A percentile compares a stretch with the other conserved stretches of the same genome.
Conservation (phyloP, 2,113 vertebrate species). For the Pandion haliaetus region DNA sequence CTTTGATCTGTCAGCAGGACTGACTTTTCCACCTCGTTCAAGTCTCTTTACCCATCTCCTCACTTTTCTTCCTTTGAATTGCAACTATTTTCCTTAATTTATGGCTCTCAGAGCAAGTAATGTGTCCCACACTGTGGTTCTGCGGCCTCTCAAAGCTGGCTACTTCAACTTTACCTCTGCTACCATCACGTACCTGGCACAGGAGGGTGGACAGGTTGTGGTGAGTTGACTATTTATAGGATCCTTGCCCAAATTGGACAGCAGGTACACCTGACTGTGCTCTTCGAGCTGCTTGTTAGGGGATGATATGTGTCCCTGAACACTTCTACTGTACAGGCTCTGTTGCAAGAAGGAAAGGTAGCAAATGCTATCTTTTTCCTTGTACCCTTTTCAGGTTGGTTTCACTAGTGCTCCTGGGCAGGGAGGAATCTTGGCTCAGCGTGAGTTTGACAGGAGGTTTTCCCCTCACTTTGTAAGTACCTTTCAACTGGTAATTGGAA, state of each 20-base stretch:
- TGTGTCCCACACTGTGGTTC: constrained; percentile 91
- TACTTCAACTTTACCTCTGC: constrained; percentile 98
- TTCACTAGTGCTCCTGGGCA: constrained; percentile 94
- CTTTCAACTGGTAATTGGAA: neutral
- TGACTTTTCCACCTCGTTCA: too few relatives aligned
- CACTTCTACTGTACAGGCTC: neutral
- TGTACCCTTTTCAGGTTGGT: constrained; percentile 76
- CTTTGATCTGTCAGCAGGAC: neutral
- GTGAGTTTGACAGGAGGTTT: constrained; percentile 93
- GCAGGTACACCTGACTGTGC: neutral
- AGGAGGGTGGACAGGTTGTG: constrained; percentile 91
- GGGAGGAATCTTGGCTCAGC: constrained; percentile 93
- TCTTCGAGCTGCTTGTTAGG: accelerated
- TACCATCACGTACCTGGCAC: constrained; percentile 89
- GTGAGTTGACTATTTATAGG: constrained; percentile 63
- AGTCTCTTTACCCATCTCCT: too few relatives aligned
- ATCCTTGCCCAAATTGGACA: neutral
- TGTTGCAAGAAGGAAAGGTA: neutral
- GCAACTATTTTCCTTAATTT: constrained; percentile 61
- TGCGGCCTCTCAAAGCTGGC: constrained; percentile 92
- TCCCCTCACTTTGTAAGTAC: constrained; percentile 93
- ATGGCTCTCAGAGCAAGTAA: constrained; percentile 84
- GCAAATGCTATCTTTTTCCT: neutral
- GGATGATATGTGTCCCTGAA: accelerated
- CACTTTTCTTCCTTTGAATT: neutral